A percentile compares a stretch with the other conserved stretches of the same genome.
Conservation (phyloP, 1,140 invertebrate species). For the Yoshiicerus persimilis region DNA sequence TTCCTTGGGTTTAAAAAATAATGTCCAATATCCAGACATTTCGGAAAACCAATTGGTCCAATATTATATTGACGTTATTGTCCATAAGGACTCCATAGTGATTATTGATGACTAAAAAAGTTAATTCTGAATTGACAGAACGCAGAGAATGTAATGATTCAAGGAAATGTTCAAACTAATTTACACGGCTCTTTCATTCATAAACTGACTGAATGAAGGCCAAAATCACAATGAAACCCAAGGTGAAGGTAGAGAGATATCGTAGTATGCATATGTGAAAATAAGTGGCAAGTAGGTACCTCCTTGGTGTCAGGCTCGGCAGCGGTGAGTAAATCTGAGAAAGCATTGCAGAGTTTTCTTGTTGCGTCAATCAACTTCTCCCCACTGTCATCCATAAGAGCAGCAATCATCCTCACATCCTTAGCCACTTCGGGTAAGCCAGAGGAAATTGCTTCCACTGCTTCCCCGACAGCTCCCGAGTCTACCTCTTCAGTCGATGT, state of each 20-base stretch:
- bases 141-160: too few species aligned
- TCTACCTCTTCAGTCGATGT: constrained; percentile 86
- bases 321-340: constrained; percentile 90
- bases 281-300: constrained; percentile 55
- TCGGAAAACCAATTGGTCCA: too few species aligned
- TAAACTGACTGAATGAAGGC: too few species aligned
- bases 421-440: constrained; percentile 96
- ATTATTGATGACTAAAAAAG: too few species aligned
- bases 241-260: not conserved
- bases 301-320: constrained; percentile 92
- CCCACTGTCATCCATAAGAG: constrained; percentile 85
- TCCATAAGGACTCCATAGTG: too few species aligned
- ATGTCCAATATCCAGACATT: too few species aligned
- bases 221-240: too few species aligned
- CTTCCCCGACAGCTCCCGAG: constrained; percentile 92
- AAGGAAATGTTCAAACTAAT: too few species aligned
- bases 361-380: constrained; percentile 89
- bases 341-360: constrained; percentile 85
- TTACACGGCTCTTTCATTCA: too few species aligned
- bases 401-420: constrained; percentile 91
- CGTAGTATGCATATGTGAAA: not conserved
- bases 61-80: too few species aligned
- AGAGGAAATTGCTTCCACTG: constrained; percentile 94
- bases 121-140: too few species aligned
- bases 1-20: too few species aligned